Conservation (phyloP, 2,888 invertebrate genomes). For the Bhutanitis thaidina region DNA sequence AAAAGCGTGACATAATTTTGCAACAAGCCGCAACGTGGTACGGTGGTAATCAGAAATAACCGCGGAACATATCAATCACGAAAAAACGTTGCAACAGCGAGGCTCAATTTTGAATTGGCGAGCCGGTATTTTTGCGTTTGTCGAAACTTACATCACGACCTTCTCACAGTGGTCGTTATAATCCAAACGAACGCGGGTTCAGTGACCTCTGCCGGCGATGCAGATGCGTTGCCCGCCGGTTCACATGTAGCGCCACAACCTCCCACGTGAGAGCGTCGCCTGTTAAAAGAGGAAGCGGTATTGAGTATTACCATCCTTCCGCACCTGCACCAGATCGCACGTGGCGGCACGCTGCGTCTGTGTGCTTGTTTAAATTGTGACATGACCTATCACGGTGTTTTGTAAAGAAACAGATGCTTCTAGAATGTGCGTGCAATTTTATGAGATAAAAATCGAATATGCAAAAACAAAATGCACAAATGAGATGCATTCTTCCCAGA, state of each 20-base stretch:
- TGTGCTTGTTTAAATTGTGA: too few relatives aligned
- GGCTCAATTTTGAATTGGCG: constrained; percentile 25
- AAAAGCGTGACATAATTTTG: not conserved
- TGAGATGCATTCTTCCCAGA: too few relatives aligned
- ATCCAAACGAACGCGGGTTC: constrained; percentile 46
- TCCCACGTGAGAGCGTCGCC: constrained; percentile 55
- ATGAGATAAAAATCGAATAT: too few relatives aligned
- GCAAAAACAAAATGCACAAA: too few relatives aligned
- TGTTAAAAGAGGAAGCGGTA: constrained; percentile 36
- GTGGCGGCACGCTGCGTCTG: too few relatives aligned
- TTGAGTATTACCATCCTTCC: too few relatives aligned
- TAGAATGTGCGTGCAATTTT: too few relatives aligned
- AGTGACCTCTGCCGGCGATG: constrained; percentile 53
- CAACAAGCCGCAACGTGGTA: not conserved
- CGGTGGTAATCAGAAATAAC: not conserved
- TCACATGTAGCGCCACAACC: constrained; percentile 73
- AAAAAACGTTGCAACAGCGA: constrained; percentile 16
- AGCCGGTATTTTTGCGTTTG: constrained; percentile 48
- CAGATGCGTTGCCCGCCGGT: constrained; percentile 69
- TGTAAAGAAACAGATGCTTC: too few relatives aligned
- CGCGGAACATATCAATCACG: not conserved
- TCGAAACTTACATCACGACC: constrained; percentile 61
- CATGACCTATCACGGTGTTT: too few relatives aligned
- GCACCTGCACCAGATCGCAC: too few relatives aligned
- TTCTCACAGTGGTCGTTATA: constrained; percentile 64